Evolutionary conservation across 2,888 invertebrate species (phyloP), one percentile per base, ranked within the genome.

Genomic region (Bhutanitis thaidina): DNA sequence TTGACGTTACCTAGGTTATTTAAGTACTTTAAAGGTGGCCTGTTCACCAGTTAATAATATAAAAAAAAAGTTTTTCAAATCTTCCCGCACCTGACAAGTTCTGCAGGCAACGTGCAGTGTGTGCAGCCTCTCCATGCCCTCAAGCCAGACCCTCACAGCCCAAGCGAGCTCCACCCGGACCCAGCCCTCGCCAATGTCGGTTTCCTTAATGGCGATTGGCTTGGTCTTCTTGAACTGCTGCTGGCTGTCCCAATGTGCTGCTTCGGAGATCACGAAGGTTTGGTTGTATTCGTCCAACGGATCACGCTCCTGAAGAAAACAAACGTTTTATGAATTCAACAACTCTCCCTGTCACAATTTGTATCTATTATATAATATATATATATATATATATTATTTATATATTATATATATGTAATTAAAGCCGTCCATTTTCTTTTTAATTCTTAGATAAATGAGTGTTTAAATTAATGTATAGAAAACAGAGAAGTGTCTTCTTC

Each of bases 171-270:
- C 94, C 46, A 95, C 92, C 62, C 94, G 92, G 58, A 95, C 92
- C 96, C 96, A 96, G 14, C 95, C 95, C 69, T 94, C 95, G 69
- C 91, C 90, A 30, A 92, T 90, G 61, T 93, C 91, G n/a, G 94
- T 94, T 75, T 94, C 93, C 69, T 94, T 93, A 60, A 95, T 95
- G 15, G 95, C 95, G 55, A 95, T 93, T 0, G 94, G 93, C 61
- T 93, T 94, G n/a, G 93, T 93, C 80, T 94, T 93, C 68, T 93
- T 93, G 67, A 94, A 92, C 79, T 93, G 93, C 67, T 93, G 92
- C 60, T 86, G 85, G 60, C 90, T 90, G 77, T 93, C 93, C 94
- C 94, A 93, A 68, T 94, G 94, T 7, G 94, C 94, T 10, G 95
- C 93, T 72, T 96, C 95, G 0, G 94, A 94, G 41, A 95, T 92